These are phyloP conservation scores for Stomatorhinus walkeri DNA, from an alignment of 2,797 vertebrate species.

Conservation along the genomic window DNA sequence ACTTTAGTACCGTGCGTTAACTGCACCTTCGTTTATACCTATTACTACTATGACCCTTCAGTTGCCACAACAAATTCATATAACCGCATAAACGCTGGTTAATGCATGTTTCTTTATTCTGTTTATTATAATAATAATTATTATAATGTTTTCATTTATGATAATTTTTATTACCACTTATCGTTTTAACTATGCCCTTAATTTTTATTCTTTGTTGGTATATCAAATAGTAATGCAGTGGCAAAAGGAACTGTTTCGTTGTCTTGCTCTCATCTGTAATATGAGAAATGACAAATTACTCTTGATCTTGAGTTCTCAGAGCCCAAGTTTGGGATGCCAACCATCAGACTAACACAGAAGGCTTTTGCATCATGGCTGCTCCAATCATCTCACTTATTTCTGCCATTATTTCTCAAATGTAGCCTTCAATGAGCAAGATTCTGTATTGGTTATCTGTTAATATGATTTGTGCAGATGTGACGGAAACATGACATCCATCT, in stretches of 20 bases:
- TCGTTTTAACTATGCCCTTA: background rate
- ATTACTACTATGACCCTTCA: background rate
- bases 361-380: background rate
- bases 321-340: background rate
- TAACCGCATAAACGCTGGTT: background rate
- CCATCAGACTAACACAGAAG: background rate
- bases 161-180: background rate
- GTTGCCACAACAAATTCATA: background rate
- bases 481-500: background rate
- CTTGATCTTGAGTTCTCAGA: background rate
- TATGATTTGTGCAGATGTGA: background rate
- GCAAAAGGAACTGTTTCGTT: background rate
- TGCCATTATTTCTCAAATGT: background rate
- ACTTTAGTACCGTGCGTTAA: background rate
- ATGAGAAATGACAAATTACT: background rate
- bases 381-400: background rate
- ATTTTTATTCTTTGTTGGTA: background rate
- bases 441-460: background rate
- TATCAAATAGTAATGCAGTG: background rate
- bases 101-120: background rate
- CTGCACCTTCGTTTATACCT: background rate
- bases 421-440: background rate
- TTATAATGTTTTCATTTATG: background rate
- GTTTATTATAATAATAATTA: background rate
- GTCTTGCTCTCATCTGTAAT: background rate